Percentiles rank a stretch among this genome's conserved stretches.
phyloP scores from a whole-genome alignment of 2,888 invertebrate species.

The Stenodema calcarata region DNA sequence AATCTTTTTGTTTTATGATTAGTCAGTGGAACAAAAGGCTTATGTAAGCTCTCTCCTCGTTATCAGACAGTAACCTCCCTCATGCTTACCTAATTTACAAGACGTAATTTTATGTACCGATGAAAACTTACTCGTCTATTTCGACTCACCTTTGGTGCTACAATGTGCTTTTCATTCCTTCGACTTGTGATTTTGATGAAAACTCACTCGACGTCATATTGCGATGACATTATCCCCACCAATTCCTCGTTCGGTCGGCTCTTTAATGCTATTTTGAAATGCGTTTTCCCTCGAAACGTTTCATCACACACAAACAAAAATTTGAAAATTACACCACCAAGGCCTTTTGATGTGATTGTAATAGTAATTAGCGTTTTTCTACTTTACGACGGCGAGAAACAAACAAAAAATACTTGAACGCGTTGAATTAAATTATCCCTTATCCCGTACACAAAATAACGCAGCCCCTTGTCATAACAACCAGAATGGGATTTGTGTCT shows the following conservation, averaged over 20 bases:
- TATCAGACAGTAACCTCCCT: no score
- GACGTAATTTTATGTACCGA: no score
- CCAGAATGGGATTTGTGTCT: no score
- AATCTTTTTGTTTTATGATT: no score
- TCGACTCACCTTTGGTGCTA: neutral
- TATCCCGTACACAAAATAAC: neutral
- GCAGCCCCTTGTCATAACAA: no score
- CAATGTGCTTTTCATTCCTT: neutral
- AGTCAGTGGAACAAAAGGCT: no score
- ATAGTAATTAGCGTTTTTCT: neutral
- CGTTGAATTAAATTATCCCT: no score
- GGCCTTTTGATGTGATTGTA: slow-evolving; percentile 19
- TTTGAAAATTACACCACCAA: neutral
- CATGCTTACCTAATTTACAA: no score
- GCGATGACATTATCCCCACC: neutral
- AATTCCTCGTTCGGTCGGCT: neutral
- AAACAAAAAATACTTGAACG: no score
- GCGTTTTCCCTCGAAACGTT: neutral
- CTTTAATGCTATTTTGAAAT: neutral
- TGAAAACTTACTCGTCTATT: neutral
- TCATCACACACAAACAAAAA: neutral
- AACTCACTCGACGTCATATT: neutral
- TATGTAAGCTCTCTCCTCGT: no score
- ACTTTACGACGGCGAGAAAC: neutral
- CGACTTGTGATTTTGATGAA: neutral